A percentile compares a stretch with the other conserved stretches of the same genome.
Conservation (phyloP, 2,797 vertebrate species). For the Scolopax rusticola region DNA sequence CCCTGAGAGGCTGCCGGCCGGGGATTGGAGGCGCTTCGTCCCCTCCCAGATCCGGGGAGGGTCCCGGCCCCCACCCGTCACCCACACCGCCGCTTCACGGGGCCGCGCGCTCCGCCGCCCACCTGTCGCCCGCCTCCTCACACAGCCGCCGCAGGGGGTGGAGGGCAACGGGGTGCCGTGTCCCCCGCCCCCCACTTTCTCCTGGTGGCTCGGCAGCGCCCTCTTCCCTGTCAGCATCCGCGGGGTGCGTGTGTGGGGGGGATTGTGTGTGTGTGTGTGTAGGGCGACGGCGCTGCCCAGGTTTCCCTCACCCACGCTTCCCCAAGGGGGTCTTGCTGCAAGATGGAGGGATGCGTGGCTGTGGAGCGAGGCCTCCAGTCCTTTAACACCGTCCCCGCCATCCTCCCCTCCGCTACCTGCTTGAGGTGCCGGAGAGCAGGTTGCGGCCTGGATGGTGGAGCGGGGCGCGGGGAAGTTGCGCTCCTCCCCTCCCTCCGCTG, state of each 20-base stretch:
- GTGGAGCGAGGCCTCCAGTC: neutral
- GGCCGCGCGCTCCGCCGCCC: neutral
- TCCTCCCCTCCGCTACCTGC: neutral
- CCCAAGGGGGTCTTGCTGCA: neutral
- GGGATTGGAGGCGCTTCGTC: conserved; percentile 56
- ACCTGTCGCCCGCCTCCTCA: neutral
- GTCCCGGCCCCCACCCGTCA: conserved; percentile 2
- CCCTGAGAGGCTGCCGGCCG: neutral
- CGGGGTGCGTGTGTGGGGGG: neutral
- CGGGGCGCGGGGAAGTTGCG: neutral
- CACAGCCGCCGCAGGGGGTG: neutral
- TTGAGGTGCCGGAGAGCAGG: neutral
- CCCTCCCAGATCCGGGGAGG: conserved; percentile 77
- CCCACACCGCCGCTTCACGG: neutral
- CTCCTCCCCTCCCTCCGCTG: no score
- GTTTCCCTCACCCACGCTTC: no score
- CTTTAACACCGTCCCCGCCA: neutral
- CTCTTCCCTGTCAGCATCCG: neutral
- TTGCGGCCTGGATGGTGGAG: neutral
- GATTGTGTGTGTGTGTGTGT: neutral
- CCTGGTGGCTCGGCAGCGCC: neutral
- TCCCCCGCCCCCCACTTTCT: no score
- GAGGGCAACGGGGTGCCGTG: neutral
- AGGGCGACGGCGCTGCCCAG: neutral
- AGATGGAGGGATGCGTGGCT: neutral